Evolutionary conservation across 1,140 invertebrate genomes (phyloP).

Genomic region (Alviniconcha marisindica): DNA sequence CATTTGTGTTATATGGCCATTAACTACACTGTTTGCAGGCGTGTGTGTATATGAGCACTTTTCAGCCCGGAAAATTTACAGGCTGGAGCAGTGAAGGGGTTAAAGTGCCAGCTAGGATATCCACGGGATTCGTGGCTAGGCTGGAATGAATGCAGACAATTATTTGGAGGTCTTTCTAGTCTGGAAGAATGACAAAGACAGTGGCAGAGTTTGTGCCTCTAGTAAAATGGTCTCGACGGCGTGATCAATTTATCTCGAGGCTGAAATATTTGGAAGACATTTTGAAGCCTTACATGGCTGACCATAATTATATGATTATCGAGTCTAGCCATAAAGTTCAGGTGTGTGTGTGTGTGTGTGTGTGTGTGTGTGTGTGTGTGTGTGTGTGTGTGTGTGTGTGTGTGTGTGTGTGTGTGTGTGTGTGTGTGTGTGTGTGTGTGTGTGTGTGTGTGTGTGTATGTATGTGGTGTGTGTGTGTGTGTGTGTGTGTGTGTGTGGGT

Average conservation of each 20-base stretch:
- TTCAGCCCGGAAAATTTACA: too few relatives aligned
- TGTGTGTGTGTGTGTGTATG: neutral
- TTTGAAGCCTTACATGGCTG: neutral
- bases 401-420: neutral
- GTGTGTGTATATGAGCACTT: neutral
- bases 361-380: constrained; percentile 10
- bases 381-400: neutral
- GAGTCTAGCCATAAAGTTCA: neutral
- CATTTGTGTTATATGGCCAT: neutral
- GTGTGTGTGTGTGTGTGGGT: neutral
- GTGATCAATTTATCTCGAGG: too few relatives aligned
- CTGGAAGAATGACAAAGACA: neutral
- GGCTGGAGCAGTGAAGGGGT: too few relatives aligned
- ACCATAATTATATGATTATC: neutral
- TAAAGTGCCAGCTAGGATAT: neutral
- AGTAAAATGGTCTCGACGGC: neutral
- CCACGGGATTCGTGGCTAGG: neutral
- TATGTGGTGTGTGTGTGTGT: neutral
- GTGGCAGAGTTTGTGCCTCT: neutral
- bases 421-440: neutral
- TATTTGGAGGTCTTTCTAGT: neutral
- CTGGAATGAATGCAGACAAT: too few relatives aligned
- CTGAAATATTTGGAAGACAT: too few relatives aligned
- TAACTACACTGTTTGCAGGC: neutral
- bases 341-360: neutral